Percentiles rank a stretch among this genome's conserved stretches.
Conservation (phyloP, 2,797 vertebrate species). For the Kryptolebias ocellatus region DNA sequence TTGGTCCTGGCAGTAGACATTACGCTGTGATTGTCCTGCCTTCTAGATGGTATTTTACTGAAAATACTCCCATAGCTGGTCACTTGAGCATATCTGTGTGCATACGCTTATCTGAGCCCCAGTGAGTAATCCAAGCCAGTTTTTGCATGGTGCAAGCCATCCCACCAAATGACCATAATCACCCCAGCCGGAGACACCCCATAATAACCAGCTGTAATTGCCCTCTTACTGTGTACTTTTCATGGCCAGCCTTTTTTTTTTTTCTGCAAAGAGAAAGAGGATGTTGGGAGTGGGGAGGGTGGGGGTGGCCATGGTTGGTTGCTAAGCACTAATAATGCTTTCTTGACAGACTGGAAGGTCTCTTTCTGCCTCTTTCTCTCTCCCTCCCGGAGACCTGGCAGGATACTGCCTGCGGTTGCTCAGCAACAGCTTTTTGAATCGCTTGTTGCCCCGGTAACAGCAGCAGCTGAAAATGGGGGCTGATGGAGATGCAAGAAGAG, state of each 20-base stretch:
- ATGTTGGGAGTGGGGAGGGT: constrained; percentile 61
- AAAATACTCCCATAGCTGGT: constrained; percentile 27
- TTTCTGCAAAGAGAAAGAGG: constrained; percentile 63
- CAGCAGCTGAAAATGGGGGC: constrained; percentile 81
- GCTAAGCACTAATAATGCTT: constrained; percentile 81
- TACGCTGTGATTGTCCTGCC: constrained; percentile 59
- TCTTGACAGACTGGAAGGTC: constrained; percentile 81
- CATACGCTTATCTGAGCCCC: constrained; percentile 24
- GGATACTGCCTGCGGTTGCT: constrained; percentile 82
- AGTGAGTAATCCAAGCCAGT: constrained; percentile 36
- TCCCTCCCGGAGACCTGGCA: constrained; percentile 70
- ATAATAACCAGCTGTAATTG: constrained; percentile 79
- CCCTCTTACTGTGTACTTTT: constrained; percentile 79
- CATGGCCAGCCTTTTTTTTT: constrained; percentile 71
- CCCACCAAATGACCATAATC: constrained; percentile 78
- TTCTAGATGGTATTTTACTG: constrained; percentile 40
- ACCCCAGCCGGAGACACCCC: constrained; percentile 71
- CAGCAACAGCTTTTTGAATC: constrained; percentile 84
- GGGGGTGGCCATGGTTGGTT: constrained; percentile 73
- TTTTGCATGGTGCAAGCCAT: constrained; percentile 56
- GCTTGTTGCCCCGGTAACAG: constrained; percentile 81
- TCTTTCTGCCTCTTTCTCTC: constrained; percentile 50
- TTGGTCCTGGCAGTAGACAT: constrained; percentile 39
- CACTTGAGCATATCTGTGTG: constrained; percentile 23
- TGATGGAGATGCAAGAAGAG: constrained; percentile 76